These are phyloP conservation scores for Drosophila mettleri DNA, from an alignment of 2,888 invertebrate genomes.

Conservation along the genomic window DNA sequence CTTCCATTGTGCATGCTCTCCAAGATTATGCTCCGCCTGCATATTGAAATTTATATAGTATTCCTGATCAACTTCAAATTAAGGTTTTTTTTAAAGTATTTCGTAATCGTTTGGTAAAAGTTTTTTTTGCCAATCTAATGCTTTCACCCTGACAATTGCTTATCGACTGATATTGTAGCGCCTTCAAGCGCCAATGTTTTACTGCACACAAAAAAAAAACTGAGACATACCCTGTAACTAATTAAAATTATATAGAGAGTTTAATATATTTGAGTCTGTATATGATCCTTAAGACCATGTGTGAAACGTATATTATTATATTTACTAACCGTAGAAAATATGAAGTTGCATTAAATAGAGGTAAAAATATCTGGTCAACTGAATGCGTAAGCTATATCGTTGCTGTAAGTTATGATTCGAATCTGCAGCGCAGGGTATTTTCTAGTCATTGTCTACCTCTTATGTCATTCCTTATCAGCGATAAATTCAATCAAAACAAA, in stretches of 20 bases:
- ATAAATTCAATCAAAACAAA: not conserved
- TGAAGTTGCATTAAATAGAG: too few species aligned
- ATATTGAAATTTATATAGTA: conserved; percentile 86
- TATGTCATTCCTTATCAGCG: conserved; percentile 3
- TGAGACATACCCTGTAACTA: conserved; percentile 7
- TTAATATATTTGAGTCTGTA: not conserved
- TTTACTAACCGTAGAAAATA: too few species aligned
- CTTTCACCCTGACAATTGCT: conserved; percentile 4
- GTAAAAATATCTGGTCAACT: too few species aligned
- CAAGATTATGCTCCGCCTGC: conserved; percentile 92
- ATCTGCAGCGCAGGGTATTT: not conserved
- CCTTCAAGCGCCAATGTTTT: not conserved
- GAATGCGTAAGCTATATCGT: not conserved
- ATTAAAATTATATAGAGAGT: too few species aligned
- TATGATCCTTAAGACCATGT: not conserved
- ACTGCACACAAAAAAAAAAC: not conserved
- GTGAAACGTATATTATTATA: not conserved
- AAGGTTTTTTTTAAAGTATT: not conserved
- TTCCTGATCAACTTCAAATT: not conserved
- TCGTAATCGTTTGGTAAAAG: not conserved
- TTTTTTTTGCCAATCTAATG: conserved; percentile 5
- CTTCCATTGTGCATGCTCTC: conserved; percentile 97
- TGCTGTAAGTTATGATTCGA: not conserved
- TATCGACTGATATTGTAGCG: conserved; percentile 10
- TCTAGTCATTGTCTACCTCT: not conserved